A percentile compares a stretch with the other conserved stretches of the same genome.
Conservation (phyloP, 2,113 vertebrate species). For the Lampris incognitus region DNA sequence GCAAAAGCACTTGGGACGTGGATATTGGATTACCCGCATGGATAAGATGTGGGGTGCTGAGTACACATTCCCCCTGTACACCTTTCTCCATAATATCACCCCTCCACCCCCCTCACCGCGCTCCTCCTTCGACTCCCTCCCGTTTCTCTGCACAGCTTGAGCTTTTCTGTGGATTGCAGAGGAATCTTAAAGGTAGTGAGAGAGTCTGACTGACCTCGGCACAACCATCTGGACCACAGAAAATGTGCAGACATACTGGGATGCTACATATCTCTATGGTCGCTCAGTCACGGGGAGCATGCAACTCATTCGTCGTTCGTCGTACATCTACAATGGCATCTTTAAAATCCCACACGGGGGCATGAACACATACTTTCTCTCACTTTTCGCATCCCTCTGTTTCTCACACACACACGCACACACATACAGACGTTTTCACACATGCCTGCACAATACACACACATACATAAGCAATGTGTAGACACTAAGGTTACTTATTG, state of each 20-base stretch:
- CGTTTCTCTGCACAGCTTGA: conserved; percentile 26
- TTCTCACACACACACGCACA: too few species aligned
- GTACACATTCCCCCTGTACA: conserved; percentile 29
- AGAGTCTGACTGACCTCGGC: conserved; percentile 13
- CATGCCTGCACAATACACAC: background rate
- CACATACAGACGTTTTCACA: background rate
- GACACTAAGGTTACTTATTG: conserved; percentile 28
- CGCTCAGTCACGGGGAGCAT: background rate
- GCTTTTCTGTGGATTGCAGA: conserved; percentile 23
- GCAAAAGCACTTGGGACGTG: conserved; percentile 20
- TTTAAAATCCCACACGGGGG: background rate
- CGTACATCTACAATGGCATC: background rate
- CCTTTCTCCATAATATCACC: conserved; percentile 1
- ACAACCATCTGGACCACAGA: conserved; percentile 32
- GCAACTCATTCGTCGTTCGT: background rate
- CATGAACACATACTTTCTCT: too few species aligned
- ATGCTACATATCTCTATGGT: background rate
- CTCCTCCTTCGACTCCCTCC: conserved; percentile 15
- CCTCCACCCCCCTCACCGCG: background rate
- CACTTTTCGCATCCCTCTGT: too few species aligned
- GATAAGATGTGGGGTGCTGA: conserved; percentile 31
- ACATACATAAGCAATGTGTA: conserved; percentile 26
- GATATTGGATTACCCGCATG: conserved; percentile 37
- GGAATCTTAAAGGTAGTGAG: conserved; percentile 35
- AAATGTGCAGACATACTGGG: conserved; percentile 1